Percentiles rank a stretch among this genome's conserved stretches.
These are phyloP conservation scores for Colletes latitarsis DNA, from an alignment of 1,140 invertebrate species.

Conservation along the genomic window DNA sequence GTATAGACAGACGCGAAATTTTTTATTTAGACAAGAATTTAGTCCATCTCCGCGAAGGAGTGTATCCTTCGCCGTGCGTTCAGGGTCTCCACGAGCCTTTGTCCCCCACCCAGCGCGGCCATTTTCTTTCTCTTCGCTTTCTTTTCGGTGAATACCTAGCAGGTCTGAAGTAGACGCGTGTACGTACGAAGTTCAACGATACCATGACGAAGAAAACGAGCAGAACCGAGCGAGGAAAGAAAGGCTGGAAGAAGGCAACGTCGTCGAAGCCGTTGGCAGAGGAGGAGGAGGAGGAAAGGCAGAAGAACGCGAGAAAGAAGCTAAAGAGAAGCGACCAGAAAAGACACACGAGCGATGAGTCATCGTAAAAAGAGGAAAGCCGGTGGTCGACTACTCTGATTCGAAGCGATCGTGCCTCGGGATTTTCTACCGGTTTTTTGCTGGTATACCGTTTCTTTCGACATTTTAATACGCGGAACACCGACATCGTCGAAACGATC, in stretches of 20 bases:
- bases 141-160: conserved; percentile 34
- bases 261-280: neutral
- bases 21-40: too few relatives aligned
- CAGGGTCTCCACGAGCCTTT: conserved; percentile 39
- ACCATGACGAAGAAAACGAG: neutral
- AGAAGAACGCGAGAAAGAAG: conserved; percentile 41
- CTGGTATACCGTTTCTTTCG: conserved; percentile 13
- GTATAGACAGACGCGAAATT: too few relatives aligned
- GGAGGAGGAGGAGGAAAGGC: neutral
- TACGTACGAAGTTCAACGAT: conserved; percentile 14
- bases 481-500: neutral
- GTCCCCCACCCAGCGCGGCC: conserved; percentile 39
- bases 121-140: conserved; percentile 56
- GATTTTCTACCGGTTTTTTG: conserved; percentile 33
- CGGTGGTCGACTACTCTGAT: conserved; percentile 40
- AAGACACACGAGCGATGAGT: conserved; percentile 48
- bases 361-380: conserved; percentile 51
- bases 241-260: neutral
- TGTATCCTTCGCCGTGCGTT: conserved; percentile 4
- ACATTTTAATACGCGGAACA: conserved; percentile 15
- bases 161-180: conserved; percentile 16
- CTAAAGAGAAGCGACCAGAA: conserved; percentile 15
- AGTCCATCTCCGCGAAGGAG: too few relatives aligned
- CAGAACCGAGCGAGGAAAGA: neutral
- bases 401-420: conserved; percentile 18